Conservation (phyloP, 2,113 vertebrate species). For the Centropristis striata region DNA sequence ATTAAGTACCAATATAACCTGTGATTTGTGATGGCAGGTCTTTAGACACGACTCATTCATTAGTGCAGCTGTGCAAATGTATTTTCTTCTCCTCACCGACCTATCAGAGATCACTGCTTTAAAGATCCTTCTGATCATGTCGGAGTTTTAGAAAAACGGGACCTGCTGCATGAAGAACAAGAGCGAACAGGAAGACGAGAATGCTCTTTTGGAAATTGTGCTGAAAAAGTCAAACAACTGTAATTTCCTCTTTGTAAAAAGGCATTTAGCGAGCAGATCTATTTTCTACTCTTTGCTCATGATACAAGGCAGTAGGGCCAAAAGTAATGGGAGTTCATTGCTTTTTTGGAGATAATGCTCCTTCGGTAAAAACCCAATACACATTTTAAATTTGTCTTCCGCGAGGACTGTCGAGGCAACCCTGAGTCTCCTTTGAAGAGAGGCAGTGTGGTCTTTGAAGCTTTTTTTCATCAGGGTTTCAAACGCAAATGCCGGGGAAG, state of each 20-base stretch:
- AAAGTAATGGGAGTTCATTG: conserved; percentile 74
- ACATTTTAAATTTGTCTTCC: conserved; percentile 77
- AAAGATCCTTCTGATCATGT: not conserved
- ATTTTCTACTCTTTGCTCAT: conserved; percentile 67
- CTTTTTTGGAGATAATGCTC: conserved; percentile 79
- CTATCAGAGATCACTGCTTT: conserved; percentile 2
- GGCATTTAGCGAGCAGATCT: conserved; percentile 69
- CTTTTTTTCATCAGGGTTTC: conserved; percentile 82
- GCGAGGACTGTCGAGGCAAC: conserved; percentile 74
- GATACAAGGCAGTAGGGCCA: conserved; percentile 57
- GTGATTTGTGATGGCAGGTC: not conserved
- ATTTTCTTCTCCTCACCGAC: conserved; percentile 26
- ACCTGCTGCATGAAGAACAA: not conserved
- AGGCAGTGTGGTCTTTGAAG: conserved; percentile 81
- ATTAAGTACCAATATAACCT: not conserved
- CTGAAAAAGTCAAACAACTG: conserved; percentile 65
- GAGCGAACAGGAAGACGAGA: conserved; percentile 12
- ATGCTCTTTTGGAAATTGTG: conserved; percentile 49
- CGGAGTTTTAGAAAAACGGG: not conserved
- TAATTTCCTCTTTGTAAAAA: conserved; percentile 72
- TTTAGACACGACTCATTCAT: conserved; percentile 20
- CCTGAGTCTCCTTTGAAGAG: conserved; percentile 84
- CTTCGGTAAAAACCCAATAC: conserved; percentile 72
- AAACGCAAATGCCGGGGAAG: conserved; percentile 79
- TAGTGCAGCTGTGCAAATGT: conserved; percentile 19